phyloP scores from a whole-genome alignment of 2,888 invertebrate species.

The Catocala sponsa region DNA sequence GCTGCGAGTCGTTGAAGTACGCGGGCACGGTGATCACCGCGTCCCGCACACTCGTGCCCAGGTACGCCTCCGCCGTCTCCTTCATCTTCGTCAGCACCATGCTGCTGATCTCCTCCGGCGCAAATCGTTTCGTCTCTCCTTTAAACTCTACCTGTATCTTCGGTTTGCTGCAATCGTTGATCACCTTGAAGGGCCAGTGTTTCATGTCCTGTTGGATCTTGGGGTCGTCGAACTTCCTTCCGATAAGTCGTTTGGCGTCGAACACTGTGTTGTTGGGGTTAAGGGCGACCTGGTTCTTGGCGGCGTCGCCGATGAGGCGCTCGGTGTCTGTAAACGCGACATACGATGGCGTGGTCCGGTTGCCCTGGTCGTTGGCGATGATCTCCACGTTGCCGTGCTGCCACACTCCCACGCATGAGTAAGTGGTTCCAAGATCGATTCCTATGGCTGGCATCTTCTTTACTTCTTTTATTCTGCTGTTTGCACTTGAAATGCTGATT shows the following conservation, averaged over 20 bases:
- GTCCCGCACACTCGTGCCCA: conserved; percentile 90
- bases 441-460: conserved; percentile 76
- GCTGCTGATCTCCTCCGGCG: conserved; percentile 92
- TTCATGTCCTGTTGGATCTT: conserved; percentile 94
- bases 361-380: conserved; percentile 96
- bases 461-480: background rate
- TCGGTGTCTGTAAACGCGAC: conserved; percentile 96
- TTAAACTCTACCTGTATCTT: conserved; percentile 91
- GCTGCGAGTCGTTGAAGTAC: conserved; percentile 92
- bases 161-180: conserved; percentile 90
- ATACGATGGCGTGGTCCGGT: conserved; percentile 95
- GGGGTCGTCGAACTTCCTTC: conserved; percentile 92
- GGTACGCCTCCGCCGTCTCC: conserved; percentile 92
- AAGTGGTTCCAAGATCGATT: conserved; percentile 94
- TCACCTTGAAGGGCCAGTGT: conserved; percentile 94
- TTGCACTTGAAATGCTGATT: conserved; percentile 1
- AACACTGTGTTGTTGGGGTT: conserved; percentile 93
- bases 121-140: conserved; percentile 89
- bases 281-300: conserved; percentile 94
- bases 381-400: conserved; percentile 94
- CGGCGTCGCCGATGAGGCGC: conserved; percentile 95
- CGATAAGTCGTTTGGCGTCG: conserved; percentile 93
- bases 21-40: conserved; percentile 94
- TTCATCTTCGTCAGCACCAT: conserved; percentile 88
- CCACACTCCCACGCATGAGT: conserved; percentile 96